Conservation (phyloP, 2,888 invertebrate genomes). For the Parasteatoda lunata region DNA sequence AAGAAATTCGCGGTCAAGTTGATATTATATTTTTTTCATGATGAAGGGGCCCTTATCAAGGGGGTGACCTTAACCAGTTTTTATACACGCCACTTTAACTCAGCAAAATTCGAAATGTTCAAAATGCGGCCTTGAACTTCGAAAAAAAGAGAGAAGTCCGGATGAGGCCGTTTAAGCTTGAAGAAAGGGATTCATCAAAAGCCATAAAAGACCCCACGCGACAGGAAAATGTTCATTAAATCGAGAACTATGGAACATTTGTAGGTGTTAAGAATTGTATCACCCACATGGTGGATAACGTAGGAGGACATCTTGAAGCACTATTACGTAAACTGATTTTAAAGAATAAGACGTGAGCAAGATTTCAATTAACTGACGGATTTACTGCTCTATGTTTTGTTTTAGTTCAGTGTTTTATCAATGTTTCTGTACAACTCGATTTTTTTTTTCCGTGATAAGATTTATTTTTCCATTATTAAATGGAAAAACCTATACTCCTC, state of each 20-base stretch:
- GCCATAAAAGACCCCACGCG: not conserved
- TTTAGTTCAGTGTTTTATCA: too few species aligned
- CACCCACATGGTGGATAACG: not conserved
- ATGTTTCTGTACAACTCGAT: too few species aligned
- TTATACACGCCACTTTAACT: not conserved
- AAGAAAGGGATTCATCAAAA: not conserved
- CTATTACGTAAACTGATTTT: too few species aligned
- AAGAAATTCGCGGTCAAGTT: conserved; percentile 56
- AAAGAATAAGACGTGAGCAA: too few species aligned
- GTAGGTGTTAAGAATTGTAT: not conserved
- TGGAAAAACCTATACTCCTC: too few species aligned
- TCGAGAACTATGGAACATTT: not conserved
- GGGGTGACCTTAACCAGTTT: conserved; percentile 57
- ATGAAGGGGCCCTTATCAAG: conserved; percentile 17
- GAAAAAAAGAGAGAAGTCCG: not conserved
- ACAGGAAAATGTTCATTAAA: not conserved
- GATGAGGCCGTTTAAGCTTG: not conserved
- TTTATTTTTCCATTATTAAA: too few species aligned
- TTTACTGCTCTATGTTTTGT: too few species aligned
- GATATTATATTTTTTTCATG: not conserved
- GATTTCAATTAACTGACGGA: too few species aligned
- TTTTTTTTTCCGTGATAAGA: too few species aligned
- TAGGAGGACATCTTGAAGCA: too few species aligned
- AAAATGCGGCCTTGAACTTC: conserved; percentile 41
- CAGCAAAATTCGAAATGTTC: not conserved